Base-by-base conservation (phyloP, 2,888 invertebrate species). In the Zonitis immaculata region DNA sequence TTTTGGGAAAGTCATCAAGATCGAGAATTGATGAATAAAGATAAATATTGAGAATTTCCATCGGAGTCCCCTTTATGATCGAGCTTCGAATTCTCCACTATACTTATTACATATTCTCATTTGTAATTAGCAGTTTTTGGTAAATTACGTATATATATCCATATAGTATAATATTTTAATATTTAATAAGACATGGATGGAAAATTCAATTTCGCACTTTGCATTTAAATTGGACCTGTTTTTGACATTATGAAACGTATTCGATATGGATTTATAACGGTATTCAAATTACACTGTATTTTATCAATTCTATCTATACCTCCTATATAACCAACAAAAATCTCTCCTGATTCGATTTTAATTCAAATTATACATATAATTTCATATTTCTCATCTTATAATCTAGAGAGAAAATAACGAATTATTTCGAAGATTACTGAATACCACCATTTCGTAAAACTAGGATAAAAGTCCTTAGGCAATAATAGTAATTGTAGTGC, bases 71-170 rank as follows among this genome's bases (percentile, higher is more conserved):
- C n/a, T n/a, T n/a, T n/a, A n/a, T n/a, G n/a, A n/a, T n/a, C n/a
- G 27, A 6, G 25, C 2, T 30, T 30, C 1, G 7, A 32, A 14
- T 14, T 6, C 3, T 32, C 3, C 8, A 49, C 32, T 43, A 42
- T 16, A 42, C 45, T 30, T 39, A 46, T 58, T 51, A 47, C 50
- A 49, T 47, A 54, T 52, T 52, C 59, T 8, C 27, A 61, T 54
- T 56, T 51, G 60, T 43, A 57, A 53, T 52, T 47, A 53, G 58
- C 25, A 28, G 58, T 59, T 52, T 32, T 56, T 54, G 56, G 47
- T 51, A 57, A 63, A 62, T 60, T 62, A 62, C 62, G 58, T 60
- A 63, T 62, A 62, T 63, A 61, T 59, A 43, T 49, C 50, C 57
- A n/a, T 52, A 61, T 61, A 60, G 62, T 60, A 52, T 57, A 54